A percentile compares a stretch with the other conserved stretches of the same genome.
Evolutionary conservation across 2,113 vertebrate genomes (phyloP).

Genomic region (Aramus guarauna): DNA sequence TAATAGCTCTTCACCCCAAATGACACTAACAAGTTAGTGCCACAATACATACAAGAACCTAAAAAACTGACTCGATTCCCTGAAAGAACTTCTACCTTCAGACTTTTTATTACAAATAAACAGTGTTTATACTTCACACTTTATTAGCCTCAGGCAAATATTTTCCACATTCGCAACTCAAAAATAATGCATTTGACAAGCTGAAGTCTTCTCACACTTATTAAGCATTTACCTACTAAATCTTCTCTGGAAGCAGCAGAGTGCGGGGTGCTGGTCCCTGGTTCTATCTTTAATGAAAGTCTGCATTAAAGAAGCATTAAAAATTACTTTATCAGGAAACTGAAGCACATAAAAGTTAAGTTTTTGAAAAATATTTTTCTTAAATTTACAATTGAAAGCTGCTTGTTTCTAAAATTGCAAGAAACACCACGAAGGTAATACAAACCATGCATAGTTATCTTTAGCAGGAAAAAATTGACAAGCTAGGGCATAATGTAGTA

Average conservation of each 20-base stretch:
- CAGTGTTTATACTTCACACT: slow-evolving; percentile 14
- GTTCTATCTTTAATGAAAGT: slow-evolving; percentile 96
- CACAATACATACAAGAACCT: slow-evolving; percentile 39
- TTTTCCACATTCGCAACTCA: neutral
- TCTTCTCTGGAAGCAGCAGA: slow-evolving; percentile 93
- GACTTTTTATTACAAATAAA: slow-evolving; percentile 18
- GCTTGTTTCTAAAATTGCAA: neutral
- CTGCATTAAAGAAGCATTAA: slow-evolving; percentile 72
- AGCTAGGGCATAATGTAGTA: too few species aligned
- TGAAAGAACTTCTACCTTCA: neutral
- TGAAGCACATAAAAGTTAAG: neutral
- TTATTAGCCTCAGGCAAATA: slow-evolving; percentile 23
- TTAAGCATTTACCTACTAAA: slow-evolving; percentile 81
- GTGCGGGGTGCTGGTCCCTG: slow-evolving; percentile 92
- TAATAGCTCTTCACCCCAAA: slow-evolving; percentile 14
- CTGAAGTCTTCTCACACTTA: neutral
- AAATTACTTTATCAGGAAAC: slow-evolving; percentile 2
- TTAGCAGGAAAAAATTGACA: neutral
- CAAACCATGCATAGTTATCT: neutral
- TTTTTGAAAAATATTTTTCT: neutral
- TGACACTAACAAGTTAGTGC: neutral
- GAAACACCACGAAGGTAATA: neutral
- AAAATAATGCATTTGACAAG: slow-evolving; percentile 43
- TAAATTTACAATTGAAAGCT: neutral
- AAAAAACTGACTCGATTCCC: neutral